Evolutionary conservation across 2,113 vertebrate species (phyloP).

Genomic region (Vimba vimba): DNA sequence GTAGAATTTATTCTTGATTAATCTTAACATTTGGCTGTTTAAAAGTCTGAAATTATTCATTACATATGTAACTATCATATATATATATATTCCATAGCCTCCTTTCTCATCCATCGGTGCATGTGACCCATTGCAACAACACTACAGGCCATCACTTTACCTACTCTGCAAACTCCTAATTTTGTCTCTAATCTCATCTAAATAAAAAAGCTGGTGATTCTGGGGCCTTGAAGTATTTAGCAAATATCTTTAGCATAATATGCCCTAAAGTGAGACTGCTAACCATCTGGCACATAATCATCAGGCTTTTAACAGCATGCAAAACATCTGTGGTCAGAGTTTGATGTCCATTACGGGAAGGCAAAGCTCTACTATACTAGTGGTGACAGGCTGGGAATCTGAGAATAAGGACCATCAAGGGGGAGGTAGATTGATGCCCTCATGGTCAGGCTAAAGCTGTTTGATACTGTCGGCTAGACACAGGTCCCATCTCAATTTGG

Average conservation of each 20-base stretch:
- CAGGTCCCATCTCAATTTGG: slow-evolving; percentile 78
- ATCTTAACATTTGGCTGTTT: background rate
- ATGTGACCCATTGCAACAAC: background rate
- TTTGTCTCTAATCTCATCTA: background rate
- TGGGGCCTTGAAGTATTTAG: background rate
- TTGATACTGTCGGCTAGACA: slow-evolving; percentile 66
- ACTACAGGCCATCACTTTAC: background rate
- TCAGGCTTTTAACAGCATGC: slow-evolving; percentile 22
- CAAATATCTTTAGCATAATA: background rate
- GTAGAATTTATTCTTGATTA: no score
- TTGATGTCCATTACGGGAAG: slow-evolving; percentile 52
- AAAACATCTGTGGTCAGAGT: slow-evolving; percentile 43
- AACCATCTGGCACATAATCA: slow-evolving; percentile 19
- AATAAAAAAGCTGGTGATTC: background rate
- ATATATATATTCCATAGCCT: background rate
- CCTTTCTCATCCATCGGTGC: background rate
- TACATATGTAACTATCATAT: no score
- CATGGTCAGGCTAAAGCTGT: slow-evolving; percentile 64
- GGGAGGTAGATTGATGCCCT: slow-evolving; percentile 69
- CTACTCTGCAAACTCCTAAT: background rate
- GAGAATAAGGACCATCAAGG: slow-evolving; percentile 42
- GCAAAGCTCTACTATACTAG: slow-evolving; percentile 45
- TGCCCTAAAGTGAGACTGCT: slow-evolving; percentile 3
- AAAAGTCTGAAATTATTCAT: no score
- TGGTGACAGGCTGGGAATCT: slow-evolving; percentile 29